phyloP scores from a whole-genome alignment of 2,888 invertebrate species.

The Gordius sp. region DNA sequence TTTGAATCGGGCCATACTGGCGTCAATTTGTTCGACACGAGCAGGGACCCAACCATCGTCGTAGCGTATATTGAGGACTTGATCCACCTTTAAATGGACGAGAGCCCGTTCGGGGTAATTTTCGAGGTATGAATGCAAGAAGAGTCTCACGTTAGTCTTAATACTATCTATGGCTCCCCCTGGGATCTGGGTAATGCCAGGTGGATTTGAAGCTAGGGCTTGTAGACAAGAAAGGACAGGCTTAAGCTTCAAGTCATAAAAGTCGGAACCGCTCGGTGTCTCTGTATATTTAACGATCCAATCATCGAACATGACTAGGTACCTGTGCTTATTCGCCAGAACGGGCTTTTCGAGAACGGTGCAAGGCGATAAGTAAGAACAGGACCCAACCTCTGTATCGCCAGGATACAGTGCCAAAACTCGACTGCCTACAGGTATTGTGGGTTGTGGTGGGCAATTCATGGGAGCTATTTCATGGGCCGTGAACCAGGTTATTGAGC shows the following conservation, averaged over 20 bases:
- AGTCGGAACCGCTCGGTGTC: neutral
- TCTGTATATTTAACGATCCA: neutral
- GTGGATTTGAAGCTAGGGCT: too few species aligned
- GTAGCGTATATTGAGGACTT: neutral
- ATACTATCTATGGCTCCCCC: neutral
- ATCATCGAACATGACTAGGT: conserved; percentile 8
- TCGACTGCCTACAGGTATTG: too few species aligned
- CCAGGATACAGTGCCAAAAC: too few species aligned
- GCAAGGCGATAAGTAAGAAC: too few species aligned
- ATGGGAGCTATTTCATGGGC: too few species aligned
- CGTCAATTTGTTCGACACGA: neutral
- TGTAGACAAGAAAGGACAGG: neutral
- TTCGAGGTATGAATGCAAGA: neutral
- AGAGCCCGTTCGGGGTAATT: neutral
- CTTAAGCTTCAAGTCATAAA: neutral
- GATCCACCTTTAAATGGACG: conserved; percentile 4
- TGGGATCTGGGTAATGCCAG: neutral
- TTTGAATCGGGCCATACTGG: neutral
- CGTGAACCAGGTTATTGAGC: too few species aligned
- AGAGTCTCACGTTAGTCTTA: neutral
- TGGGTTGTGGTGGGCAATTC: too few species aligned
- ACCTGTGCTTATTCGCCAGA: neutral
- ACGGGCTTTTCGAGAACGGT: neutral
- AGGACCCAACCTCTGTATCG: too few species aligned
- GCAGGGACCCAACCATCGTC: neutral